Evolutionary conservation across 2,113 vertebrate species (phyloP).

Genomic region (Phrynosoma platyrhinos): DNA sequence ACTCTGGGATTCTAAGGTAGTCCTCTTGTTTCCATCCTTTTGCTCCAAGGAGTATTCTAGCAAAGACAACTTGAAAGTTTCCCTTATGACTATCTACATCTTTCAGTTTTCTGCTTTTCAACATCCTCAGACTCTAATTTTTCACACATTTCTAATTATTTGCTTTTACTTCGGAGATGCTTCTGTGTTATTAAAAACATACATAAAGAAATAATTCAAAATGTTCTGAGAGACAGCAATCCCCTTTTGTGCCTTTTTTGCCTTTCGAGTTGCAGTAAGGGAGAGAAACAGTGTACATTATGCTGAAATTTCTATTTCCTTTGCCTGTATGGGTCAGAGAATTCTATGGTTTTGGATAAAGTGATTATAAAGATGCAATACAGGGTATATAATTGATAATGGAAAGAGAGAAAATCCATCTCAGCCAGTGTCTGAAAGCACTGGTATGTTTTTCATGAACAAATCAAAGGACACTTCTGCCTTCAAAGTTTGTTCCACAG

Average conservation of each 20-base stretch:
- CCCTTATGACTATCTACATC: conserved; percentile 37
- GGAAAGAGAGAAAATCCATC: not conserved
- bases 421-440: not conserved
- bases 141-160: conserved; percentile 41
- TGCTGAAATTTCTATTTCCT: conserved; percentile 26
- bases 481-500: not conserved
- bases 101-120: conserved; percentile 24
- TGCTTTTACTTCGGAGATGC: conserved; percentile 14
- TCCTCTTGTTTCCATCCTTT: not conserved
- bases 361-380: conserved; percentile 25
- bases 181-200: conserved; percentile 17
- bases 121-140: conserved; percentile 37
- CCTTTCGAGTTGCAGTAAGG: conserved; percentile 7
- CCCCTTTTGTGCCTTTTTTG: conserved; percentile 6
- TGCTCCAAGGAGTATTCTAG: conserved; percentile 4
- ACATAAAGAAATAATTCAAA: not conserved
- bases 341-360: conserved; percentile 28
- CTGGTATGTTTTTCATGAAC: not conserved
- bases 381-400: conserved; percentile 21
- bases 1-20: conserved; percentile 36
- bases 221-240: conserved; percentile 5
- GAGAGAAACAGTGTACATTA: not conserved
- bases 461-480: conserved; percentile 9
- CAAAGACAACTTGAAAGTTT: conserved; percentile 25
- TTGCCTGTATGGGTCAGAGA: conserved; percentile 23